These are phyloP conservation scores for Mythimna impura DNA, from an alignment of 2,888 invertebrate genomes.

Conservation along the genomic window DNA sequence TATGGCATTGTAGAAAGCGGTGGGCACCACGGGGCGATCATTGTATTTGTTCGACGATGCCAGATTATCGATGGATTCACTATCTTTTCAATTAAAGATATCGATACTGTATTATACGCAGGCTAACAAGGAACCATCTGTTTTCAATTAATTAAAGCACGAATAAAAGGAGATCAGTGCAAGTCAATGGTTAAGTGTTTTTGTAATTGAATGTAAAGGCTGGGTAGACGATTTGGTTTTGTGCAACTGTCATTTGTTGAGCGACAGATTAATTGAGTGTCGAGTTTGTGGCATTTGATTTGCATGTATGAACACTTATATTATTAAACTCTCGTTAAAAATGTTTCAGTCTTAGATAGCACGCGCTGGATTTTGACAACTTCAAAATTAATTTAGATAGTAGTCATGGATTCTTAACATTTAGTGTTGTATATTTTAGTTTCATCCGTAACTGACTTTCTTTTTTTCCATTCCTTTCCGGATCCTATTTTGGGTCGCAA, in stretches of 20 bases:
- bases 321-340: slow-evolving; percentile 2
- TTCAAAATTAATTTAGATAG: background rate
- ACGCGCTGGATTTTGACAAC: background rate
- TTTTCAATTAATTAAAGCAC: slow-evolving; percentile 87
- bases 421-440: no score
- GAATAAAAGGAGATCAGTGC: slow-evolving; percentile 73
- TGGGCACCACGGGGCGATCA: slow-evolving; percentile 83
- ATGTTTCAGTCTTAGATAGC: background rate
- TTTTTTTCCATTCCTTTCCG: no score
- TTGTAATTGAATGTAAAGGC: slow-evolving; percentile 62
- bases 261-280: slow-evolving; percentile 37
- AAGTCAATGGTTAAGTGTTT: slow-evolving; percentile 72
- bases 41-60: slow-evolving; percentile 83
- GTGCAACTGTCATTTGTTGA: slow-evolving; percentile 48
- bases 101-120: slow-evolving; percentile 78
- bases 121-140: slow-evolving; percentile 89
- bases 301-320: slow-evolving; percentile 17
- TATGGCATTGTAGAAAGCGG: slow-evolving; percentile 86
- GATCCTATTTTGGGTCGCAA: no score
- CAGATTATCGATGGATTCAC: slow-evolving; percentile 77
- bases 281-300: slow-evolving; percentile 16
- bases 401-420: background rate
- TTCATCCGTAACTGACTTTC: no score
- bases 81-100: slow-evolving; percentile 86
- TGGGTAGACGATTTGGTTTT: slow-evolving; percentile 39